Conservation (phyloP, 2,888 invertebrate species). For the Panopea generosa region DNA sequence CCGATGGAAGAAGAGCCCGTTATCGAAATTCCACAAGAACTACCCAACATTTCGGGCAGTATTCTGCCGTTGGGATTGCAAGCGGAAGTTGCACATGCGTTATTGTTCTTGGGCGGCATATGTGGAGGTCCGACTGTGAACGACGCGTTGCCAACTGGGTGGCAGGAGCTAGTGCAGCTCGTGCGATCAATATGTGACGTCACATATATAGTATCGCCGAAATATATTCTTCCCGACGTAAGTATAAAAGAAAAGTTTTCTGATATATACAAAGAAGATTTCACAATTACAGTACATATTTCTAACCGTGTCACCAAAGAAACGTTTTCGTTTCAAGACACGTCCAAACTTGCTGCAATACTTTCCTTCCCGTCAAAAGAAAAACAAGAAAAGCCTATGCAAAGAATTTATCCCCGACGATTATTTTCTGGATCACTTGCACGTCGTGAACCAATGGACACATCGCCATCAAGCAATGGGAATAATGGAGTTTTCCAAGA, state of each 20-base stretch:
- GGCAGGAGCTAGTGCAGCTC: constrained; percentile 10
- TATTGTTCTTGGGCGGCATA: constrained; percentile 14
- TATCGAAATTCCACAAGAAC: background rate
- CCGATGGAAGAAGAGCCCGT: background rate
- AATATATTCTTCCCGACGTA: constrained; percentile 18
- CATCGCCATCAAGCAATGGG: background rate
- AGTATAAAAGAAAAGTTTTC: background rate
- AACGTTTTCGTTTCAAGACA: background rate
- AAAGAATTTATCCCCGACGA: too few relatives aligned
- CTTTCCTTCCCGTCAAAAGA: constrained; percentile 9
- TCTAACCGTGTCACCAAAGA: background rate
- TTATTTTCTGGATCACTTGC: too few relatives aligned
- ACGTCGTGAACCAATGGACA: constrained; percentile 11
- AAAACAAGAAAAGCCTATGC: background rate
- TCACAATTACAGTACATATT: constrained; percentile 1
- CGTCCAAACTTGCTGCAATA: background rate
- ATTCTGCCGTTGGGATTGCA: constrained; percentile 16
- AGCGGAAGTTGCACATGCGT: constrained; percentile 24
- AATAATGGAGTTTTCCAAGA: background rate
- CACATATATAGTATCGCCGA: constrained; percentile 37
- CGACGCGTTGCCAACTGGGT: constrained; percentile 7
- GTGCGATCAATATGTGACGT: constrained; percentile 22
- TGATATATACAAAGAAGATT: background rate
- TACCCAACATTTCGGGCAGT: background rate
- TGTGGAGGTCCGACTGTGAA: too few relatives aligned